Evolutionary conservation across 2,888 invertebrate species (phyloP), one percentile per base, ranked within the genome.

Genomic region (Pogonocherus hispidulus): DNA sequence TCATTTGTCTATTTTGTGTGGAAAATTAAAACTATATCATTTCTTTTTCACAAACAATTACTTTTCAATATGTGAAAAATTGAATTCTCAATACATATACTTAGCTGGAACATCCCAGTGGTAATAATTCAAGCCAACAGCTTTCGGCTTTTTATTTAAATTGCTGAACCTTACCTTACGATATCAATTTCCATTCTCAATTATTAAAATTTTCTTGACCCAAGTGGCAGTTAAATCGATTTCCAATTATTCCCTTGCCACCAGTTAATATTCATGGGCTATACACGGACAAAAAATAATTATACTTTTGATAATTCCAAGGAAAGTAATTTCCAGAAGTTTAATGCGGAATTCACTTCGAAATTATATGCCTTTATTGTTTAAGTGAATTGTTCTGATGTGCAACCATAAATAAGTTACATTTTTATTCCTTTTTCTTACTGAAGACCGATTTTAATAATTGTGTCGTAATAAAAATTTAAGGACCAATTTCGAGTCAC

Each of bases 301-400:
- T 67, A 70, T 54, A 51, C 62, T 51, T 51, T 41, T 44, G 67
- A 55, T 65, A 69, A 69, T 72, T 72, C 44, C 47, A 44, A 11
- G 56, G 67, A 66, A 67, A 63, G 65, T 67, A 66, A 66, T 69
- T 67, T 67, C 67, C 57, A 54, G 47, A 59, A 59, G 32, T 47
- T 59, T 27, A n/a, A 3, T 27, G 27, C 32, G 27, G 46, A 49
- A 32, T 46, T 37, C 55, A 46, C 9, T 56, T 51, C 51, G 62
- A 71, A 71, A 71, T 71, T 71, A 71, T 60, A 71, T 35, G 54
- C 54, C 46, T 67, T 59, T 11, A 59, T 60, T 71, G 69, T 64
- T 68, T 68, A 64, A 41, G 54, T 67, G 59, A 67, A 63, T 67
- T 67, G 51, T 66, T 59, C 14, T 3, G 32, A 49, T 47, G 59